Base-by-base conservation (phyloP, 2,888 invertebrate genomes). In the Aproaerema taeniolella region DNA sequence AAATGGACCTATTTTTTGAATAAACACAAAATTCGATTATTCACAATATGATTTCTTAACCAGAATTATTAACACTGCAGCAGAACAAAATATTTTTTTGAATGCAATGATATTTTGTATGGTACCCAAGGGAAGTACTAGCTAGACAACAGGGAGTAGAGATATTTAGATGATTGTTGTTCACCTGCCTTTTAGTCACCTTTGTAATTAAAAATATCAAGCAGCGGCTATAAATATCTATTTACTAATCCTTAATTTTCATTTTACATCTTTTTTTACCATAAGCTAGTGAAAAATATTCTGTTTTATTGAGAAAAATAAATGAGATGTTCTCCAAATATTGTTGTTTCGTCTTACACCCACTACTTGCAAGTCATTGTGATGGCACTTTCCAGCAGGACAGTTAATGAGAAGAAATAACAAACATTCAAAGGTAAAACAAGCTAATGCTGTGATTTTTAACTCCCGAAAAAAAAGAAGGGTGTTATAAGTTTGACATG, bases 241-340 rank as follows among this genome's bases (percentile, higher is more conserved):
- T 54, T 49, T 67, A 76, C 69, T 79, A 73, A 80, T 72, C 61
- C 56, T 59, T 64, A 50, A 65, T 67, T 20, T 67, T 67, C 51
- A 66, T 67, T 75, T 70, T 61, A 65, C 58, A 68, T 66, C 69
- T 61, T 66, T 71, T 62, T 75, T 74, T 79, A 77, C 79, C 71
- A 55, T 81, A 79, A 79, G 71, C 75, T 82, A 83, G 79, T 78
- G 72, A 70, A 72, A 78, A 81, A 79, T 73, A 79, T 81, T 79
- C 78, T 81, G 83, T 85, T 86, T 82, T 82, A 80, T 69, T 77
- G 73, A 80, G 70, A 80, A 69, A 70, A 77, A 82, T 78, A 79
- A 85, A 82, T 42, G 39, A 74, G 67, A 68, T 75, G 77, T 82
- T 80, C 82, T 76, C 75, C 64, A 63, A 66, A 63, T 54, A 63